phyloP scores from a whole-genome alignment of 1,140 invertebrate genomes.

The Bombus consobrinus region DNA sequence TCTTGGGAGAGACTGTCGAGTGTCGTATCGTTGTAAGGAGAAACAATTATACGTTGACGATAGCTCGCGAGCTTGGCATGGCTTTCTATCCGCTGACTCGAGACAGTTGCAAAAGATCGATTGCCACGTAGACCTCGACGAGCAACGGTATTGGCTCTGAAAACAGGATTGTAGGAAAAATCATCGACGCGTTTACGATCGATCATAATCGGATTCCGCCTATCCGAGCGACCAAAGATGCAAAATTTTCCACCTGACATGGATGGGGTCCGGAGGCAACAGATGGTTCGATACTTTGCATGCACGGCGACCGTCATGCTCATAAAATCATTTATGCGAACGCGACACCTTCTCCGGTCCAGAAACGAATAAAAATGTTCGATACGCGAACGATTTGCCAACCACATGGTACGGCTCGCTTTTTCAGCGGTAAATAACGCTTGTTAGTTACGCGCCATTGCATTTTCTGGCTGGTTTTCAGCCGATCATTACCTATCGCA shows the following conservation, averaged over 20 bases:
- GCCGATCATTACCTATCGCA: no score
- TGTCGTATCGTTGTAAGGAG: no score
- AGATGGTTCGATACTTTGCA: conserved; percentile 44
- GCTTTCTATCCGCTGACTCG: fast-evolving
- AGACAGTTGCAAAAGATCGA: not conserved
- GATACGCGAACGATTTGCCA: conserved; percentile 6
- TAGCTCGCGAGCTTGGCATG: fast-evolving
- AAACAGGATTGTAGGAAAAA: not conserved
- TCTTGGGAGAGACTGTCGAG: no score
- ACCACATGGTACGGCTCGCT: not conserved
- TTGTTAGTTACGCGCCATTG: conserved; percentile 31
- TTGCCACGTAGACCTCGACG: not conserved
- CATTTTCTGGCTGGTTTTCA: not conserved
- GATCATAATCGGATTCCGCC: conserved; percentile 9
- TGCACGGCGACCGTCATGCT: conserved; percentile 1
- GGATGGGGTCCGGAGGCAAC: not conserved
- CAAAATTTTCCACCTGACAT: conserved; percentile 43
- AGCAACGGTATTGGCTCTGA: not conserved
- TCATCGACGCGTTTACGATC: conserved; percentile 21
- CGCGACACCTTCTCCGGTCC: not conserved
- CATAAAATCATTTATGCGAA: conserved; percentile 37
- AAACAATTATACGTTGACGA: no score
- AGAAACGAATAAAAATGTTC: conserved; percentile 25
- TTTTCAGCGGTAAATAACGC: conserved; percentile 30
- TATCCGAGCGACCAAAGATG: not conserved